A percentile compares a stretch with the other conserved stretches of the same genome.
These are phyloP conservation scores for Myotis myotis DNA, from an alignment of 2,797 vertebrate species.

Conservation along the genomic window DNA sequence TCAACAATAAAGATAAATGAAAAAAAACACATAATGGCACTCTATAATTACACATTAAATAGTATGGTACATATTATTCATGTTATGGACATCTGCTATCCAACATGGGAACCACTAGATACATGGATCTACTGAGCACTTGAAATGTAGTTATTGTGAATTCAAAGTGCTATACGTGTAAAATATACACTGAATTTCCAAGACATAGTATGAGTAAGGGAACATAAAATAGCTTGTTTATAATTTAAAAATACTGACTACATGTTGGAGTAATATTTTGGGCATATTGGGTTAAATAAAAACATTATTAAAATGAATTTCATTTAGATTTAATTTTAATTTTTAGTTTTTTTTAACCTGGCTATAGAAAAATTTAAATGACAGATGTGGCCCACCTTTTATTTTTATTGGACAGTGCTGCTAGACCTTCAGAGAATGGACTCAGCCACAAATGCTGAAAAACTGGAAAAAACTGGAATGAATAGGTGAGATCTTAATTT, in stretches of 20 bases:
- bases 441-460: neutral
- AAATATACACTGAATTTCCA: neutral
- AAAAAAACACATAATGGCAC: neutral
- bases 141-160: neutral
- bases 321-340: neutral
- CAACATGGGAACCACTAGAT: neutral
- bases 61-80: neutral
- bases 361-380: neutral
- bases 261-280: neutral
- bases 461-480: neutral
- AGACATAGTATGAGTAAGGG: neutral
- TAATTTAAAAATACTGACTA: neutral
- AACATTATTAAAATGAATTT: neutral
- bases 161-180: neutral
- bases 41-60: neutral
- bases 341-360: slow-evolving; percentile 25
- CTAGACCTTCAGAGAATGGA: neutral
- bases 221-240: neutral
- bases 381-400: neutral
- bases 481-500: neutral
- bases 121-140: neutral
- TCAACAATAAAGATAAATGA: too few relatives aligned
- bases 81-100: too few relatives aligned
- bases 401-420: neutral
- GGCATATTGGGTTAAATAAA: neutral